These are phyloP conservation scores for Amphiprion ocellaris DNA, from an alignment of 2,113 vertebrate species.

Conservation along the genomic window DNA sequence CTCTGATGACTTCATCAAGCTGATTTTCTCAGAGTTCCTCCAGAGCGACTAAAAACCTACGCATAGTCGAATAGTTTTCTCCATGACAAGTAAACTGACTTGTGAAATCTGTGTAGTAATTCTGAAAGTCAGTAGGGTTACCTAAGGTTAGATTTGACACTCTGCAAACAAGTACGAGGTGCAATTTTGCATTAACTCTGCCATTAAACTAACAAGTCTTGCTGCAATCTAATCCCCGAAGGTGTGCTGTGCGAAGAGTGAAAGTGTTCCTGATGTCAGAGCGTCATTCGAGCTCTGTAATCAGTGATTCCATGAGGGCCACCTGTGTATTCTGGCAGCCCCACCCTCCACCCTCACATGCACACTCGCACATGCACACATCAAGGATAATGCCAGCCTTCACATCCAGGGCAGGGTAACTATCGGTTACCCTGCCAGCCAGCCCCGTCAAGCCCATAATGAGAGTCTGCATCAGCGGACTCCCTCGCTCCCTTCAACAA, in stretches of 20 bases:
- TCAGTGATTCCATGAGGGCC: constrained; percentile 48
- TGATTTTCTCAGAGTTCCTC: background rate
- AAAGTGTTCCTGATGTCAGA: constrained; percentile 62
- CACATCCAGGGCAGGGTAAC: constrained; percentile 69
- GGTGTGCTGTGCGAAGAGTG: constrained; percentile 44
- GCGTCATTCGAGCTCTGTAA: constrained; percentile 38
- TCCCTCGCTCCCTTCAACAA: constrained; percentile 38
- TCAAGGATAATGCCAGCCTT: constrained; percentile 71
- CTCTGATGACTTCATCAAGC: background rate
- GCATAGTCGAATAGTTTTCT: background rate
- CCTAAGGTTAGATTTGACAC: constrained; percentile 17
- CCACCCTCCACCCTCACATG: constrained; percentile 42
- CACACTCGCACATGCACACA: constrained; percentile 32
- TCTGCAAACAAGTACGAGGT: background rate
- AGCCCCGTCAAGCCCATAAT: constrained; percentile 75
- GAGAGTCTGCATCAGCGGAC: constrained; percentile 57
- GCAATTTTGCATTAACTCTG: constrained; percentile 1
- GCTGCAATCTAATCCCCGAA: constrained; percentile 10
- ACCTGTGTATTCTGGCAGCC: constrained; percentile 63
- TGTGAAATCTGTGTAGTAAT: constrained; percentile 8
- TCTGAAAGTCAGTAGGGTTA: background rate
- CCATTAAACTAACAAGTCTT: constrained; percentile 26
- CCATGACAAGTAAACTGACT: background rate
- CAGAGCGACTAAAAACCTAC: constrained; percentile 1
- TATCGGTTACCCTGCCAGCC: constrained; percentile 68